A percentile compares a stretch with the other conserved stretches of the same genome.
phyloP scores from a whole-genome alignment of 1,140 invertebrate species.

The Coboldia fuscipes region DNA sequence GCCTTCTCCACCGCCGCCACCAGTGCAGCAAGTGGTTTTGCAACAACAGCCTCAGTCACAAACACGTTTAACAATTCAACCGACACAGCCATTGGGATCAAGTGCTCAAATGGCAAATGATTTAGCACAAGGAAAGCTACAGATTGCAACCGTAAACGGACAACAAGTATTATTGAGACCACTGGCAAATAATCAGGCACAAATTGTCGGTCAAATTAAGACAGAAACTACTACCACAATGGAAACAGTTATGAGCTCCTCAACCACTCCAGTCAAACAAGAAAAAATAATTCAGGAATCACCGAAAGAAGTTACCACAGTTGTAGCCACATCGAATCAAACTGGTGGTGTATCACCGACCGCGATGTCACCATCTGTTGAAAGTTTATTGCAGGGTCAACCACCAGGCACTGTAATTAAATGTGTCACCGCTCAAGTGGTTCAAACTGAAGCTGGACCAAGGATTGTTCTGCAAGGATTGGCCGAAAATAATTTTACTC shows the following conservation, averaged over 20 bases:
- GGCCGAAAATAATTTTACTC: constrained; percentile 57
- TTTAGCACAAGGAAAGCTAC: constrained; percentile 51
- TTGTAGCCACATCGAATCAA: constrained; percentile 6
- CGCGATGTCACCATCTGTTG: constrained; percentile 26
- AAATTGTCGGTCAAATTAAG: constrained; percentile 42
- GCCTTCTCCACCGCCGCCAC: constrained; percentile 8
- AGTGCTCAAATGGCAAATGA: constrained; percentile 52
- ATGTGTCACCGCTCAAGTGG: constrained; percentile 60
- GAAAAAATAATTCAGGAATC: constrained; percentile 13
- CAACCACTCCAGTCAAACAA: constrained; percentile 9
- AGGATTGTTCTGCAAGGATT: constrained; percentile 65
- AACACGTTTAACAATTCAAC: constrained; percentile 8
- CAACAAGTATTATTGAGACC: constrained; percentile 59
- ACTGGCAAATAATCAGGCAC: constrained; percentile 44
- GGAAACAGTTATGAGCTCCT: constrained; percentile 17
- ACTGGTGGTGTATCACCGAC: constrained; percentile 7
- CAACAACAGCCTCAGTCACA: constrained; percentile 11
- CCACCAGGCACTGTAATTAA: constrained; percentile 71
- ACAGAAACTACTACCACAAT: constrained; percentile 21
- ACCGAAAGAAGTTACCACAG: constrained; percentile 10
- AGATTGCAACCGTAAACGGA: constrained; percentile 60
- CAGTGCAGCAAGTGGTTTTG: constrained; percentile 11
- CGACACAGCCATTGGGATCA: constrained; percentile 42
- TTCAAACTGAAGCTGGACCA: constrained; percentile 60
- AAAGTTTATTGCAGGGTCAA: constrained; percentile 47